Evolutionary conservation across 2,113 vertebrate genomes (phyloP).

Genomic region (Triplophysa siluroides): DNA sequence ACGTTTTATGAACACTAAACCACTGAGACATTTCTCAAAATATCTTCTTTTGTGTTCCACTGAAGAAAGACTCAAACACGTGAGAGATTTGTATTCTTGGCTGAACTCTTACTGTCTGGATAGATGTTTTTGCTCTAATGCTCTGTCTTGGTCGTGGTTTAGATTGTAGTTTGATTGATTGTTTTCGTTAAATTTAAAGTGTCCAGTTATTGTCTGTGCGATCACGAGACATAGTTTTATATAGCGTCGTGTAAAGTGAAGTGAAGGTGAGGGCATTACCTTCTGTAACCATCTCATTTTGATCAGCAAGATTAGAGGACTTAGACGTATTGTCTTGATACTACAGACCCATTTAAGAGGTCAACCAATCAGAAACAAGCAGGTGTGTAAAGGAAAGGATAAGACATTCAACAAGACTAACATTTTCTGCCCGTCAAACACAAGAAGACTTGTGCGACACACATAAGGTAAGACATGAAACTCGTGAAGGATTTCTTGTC

Average conservation of each 20-base stretch:
- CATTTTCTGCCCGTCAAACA: slow-evolving; percentile 34
- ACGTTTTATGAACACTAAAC: too few species aligned
- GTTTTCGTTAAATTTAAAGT: too few species aligned
- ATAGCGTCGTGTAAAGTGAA: background rate
- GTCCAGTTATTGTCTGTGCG: too few species aligned
- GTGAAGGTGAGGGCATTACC: slow-evolving; percentile 58
- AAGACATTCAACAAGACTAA: slow-evolving; percentile 5
- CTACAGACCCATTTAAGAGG: slow-evolving; percentile 25
- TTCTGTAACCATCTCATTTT: slow-evolving; percentile 52
- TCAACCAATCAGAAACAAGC: slow-evolving; percentile 44
- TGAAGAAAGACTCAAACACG: too few species aligned
- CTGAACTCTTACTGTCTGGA: too few species aligned
- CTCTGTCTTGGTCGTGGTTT: too few species aligned
- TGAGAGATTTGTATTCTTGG: too few species aligned
- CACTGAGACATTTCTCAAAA: too few species aligned
- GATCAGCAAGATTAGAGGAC: slow-evolving; percentile 71
- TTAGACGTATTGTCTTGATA: slow-evolving; percentile 58
- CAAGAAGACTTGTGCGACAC: slow-evolving; percentile 7
- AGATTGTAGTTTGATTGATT: too few species aligned
- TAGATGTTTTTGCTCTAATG: too few species aligned
- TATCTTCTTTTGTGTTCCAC: too few species aligned
- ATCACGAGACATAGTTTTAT: too few species aligned
- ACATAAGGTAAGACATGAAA: slow-evolving; percentile 13
- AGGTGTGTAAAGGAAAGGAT: slow-evolving; percentile 3
- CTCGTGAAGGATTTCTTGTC: background rate